Evolutionary conservation across 2,113 vertebrate genomes (phyloP).

Genomic region (Fulmarus glacialis): DNA sequence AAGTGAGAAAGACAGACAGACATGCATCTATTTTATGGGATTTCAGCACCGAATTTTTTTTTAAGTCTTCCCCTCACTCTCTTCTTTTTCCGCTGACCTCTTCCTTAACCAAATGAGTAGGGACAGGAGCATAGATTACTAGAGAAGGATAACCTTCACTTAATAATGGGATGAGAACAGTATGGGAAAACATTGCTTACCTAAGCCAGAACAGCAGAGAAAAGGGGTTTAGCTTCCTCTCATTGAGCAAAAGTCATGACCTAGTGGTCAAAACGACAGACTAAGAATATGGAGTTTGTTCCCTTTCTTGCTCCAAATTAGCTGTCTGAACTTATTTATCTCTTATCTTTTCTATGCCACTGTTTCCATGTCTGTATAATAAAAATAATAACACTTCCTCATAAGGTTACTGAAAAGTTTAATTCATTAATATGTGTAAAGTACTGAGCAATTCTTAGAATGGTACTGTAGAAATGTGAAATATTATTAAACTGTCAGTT

Average conservation of each 20-base stretch:
- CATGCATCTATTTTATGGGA: background rate
- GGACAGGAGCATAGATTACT: background rate
- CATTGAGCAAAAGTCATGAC: background rate
- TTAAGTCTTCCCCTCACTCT: background rate
- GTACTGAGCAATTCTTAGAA: background rate
- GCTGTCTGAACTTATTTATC: background rate
- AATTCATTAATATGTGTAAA: background rate
- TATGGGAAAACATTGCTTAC: background rate
- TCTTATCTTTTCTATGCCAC: background rate
- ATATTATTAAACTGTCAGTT: slow-evolving; percentile 18
- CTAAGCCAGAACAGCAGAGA: background rate
- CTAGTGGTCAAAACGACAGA: background rate
- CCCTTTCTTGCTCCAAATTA: background rate
- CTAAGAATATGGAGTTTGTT: background rate
- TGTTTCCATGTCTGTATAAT: background rate
- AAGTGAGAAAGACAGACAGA: background rate
- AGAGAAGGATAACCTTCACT: background rate
- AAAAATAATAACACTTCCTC: background rate
- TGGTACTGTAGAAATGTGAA: background rate
- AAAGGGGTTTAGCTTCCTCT: background rate
- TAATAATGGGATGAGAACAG: background rate
- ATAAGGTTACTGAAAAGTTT: slow-evolving; percentile 6
- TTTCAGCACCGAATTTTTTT: background rate
- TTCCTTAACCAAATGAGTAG: background rate
- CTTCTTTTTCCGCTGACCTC: background rate